These are phyloP conservation scores for Lordiphosa andalusiaca DNA, from an alignment of 2,888 invertebrate species.

Conservation along the genomic window DNA sequence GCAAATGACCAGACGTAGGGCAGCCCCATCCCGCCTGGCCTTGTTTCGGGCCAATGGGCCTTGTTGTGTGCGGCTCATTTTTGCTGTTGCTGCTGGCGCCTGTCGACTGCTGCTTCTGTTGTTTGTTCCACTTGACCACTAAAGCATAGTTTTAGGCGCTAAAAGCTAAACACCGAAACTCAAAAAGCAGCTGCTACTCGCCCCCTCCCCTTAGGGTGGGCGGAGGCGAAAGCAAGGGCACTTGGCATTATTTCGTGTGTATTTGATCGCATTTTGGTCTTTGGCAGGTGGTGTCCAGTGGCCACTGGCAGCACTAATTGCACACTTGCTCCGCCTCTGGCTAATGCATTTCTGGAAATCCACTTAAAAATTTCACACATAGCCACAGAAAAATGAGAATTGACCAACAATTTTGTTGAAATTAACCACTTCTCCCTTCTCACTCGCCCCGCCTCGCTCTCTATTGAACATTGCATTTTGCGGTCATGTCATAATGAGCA, in stretches of 20 bases:
- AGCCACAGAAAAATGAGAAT: constrained; percentile 8
- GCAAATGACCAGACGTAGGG: constrained; percentile 69
- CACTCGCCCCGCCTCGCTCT: constrained; percentile 9
- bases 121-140: constrained; percentile 74
- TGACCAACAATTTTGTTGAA: constrained; percentile 25
- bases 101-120: constrained; percentile 33
- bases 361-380: neutral
- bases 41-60: constrained; percentile 40
- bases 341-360: constrained; percentile 13
- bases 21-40: neutral
- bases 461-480: constrained; percentile 46
- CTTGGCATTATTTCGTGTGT: constrained; percentile 47
- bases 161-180: constrained; percentile 73
- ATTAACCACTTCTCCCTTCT: constrained; percentile 21
- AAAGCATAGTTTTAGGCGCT: constrained; percentile 74
- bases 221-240: constrained; percentile 28
- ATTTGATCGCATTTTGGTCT: constrained; percentile 30
- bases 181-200: constrained; percentile 67
- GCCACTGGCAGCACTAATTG: constrained; percentile 57
- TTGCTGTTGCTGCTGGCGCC: constrained; percentile 28
- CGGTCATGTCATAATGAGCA: constrained; percentile 54
- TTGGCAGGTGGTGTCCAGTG: constrained; percentile 51
- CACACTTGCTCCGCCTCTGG: constrained; percentile 30
- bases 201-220: constrained; percentile 3
- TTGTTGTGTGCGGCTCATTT: constrained; percentile 46